A percentile compares a stretch with the other conserved stretches of the same genome.
Evolutionary conservation across 37 sponge, comb jelly and placozoan genomes (phyloP).

Genomic region (Petrosia ficiformis): DNA sequence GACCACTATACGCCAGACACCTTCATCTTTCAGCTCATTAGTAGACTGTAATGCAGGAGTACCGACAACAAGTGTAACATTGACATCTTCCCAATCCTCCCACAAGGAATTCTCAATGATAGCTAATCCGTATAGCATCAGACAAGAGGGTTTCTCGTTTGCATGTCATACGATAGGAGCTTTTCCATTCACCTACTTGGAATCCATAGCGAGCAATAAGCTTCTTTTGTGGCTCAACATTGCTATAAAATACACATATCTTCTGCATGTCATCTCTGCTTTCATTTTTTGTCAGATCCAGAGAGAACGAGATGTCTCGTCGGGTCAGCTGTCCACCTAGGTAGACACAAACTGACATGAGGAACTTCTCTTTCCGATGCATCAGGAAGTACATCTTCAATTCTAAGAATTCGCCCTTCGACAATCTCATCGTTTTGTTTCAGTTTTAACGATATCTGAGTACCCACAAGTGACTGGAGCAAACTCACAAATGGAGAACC

Average conservation of each 20-base stretch:
- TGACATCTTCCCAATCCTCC: slow-evolving; percentile 89
- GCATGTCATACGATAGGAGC: slow-evolving; percentile 75
- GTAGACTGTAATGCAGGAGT: slow-evolving; percentile 60
- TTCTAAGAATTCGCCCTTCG: slow-evolving; percentile 66
- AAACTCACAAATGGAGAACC: slow-evolving; percentile 48
- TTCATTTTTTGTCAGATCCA: slow-evolving; percentile 59
- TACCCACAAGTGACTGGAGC: slow-evolving; percentile 40
- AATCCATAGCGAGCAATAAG: slow-evolving; percentile 74
- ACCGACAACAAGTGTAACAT: slow-evolving; percentile 81
- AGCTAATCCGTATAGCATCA: slow-evolving; percentile 76
- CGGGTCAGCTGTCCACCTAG: slow-evolving; percentile 50
- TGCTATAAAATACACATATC: slow-evolving; percentile 74
- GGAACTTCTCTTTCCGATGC: slow-evolving; percentile 12
- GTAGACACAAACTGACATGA: slow-evolving; percentile 36
- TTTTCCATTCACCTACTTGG: slow-evolving; percentile 76
- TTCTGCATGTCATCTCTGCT: slow-evolving; percentile 71
- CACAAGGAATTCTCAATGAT: slow-evolving; percentile 79
- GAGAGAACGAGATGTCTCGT: slow-evolving; percentile 68
- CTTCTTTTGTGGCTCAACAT: slow-evolving; percentile 31
- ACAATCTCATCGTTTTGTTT: not conserved
- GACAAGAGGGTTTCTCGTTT: slow-evolving; percentile 19
- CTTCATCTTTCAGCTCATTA: slow-evolving; percentile 16
- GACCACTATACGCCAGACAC: slow-evolving; percentile 44
- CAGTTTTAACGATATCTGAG: slow-evolving; percentile 4
- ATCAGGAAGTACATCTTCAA: slow-evolving; percentile 61